Evolutionary conservation across 2,797 vertebrate species (phyloP), one percentile per base, ranked within the genome.

Genomic region (Sebastes flavidus): DNA sequence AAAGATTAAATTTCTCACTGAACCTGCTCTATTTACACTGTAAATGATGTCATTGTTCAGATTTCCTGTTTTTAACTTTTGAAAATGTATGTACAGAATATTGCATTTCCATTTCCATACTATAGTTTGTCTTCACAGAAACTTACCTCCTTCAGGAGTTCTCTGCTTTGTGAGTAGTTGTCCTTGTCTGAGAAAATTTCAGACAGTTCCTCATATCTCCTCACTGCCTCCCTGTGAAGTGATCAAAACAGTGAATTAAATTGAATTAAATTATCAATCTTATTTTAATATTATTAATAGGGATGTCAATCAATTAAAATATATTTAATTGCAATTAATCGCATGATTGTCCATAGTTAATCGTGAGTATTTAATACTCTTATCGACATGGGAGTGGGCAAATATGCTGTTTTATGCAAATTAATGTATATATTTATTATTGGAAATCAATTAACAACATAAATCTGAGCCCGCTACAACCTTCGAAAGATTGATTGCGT

Each of bases 161-260:
- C 97, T 78, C 97, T 94, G 94, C 96, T 97, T 61, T 97, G 97
- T 3, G 97, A 96, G 88, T 97, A 98, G 93, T 99, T 99, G 92
- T 99, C 97, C 88, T 97, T 95, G 82, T 98, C 97, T 0, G 97
- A 98, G 93, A 97, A 98, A 75, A 98, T 96, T 24, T 96, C 92
- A 0, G 95, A 95, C 91, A 96, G 93, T 14, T 97, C 96, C 89
- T 96, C 96, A 8, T 97, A 97, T 88, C 92, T 96, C 87, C 87
- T 96, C 80, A 96, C 82, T 0, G 89, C 92, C 18, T 97, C 97
- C 90, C 97, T 97, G 94, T 30, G 12, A 72, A 69, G 32, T 0
- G 60, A 75, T 9, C 71, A 77, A 55, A 80, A 60, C 68, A 72
- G 8, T 0, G 6, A 55, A 46, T 32, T 56, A 9, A 72, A 7